A percentile compares a stretch with the other conserved stretches of the same genome.
phyloP scores from a whole-genome alignment of 2,797 vertebrate species.

The Erpetoichthys calabaricus region DNA sequence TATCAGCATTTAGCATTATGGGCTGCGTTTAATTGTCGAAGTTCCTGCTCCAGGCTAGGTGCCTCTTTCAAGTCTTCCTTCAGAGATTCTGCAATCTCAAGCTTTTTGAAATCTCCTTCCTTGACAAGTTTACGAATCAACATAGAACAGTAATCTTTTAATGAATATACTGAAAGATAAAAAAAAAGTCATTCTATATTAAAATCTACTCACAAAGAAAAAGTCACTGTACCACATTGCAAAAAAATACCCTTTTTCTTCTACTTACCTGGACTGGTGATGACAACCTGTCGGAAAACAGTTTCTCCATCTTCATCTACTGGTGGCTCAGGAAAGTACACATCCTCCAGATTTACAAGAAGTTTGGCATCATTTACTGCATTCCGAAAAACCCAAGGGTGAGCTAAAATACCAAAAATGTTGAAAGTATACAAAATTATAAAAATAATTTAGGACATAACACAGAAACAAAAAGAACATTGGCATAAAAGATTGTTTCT shows the following conservation, averaged over 20 bases:
- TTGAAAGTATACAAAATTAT: too few relatives aligned
- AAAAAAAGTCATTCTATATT: neutral
- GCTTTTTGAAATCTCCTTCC: constrained; percentile 15
- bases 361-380: constrained; percentile 17
- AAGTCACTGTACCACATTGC: neutral
- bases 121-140: constrained; percentile 19
- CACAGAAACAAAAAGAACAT: too few relatives aligned
- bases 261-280: constrained; percentile 20
- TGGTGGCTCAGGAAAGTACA: constrained; percentile 18
- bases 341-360: constrained; percentile 14
- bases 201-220: neutral
- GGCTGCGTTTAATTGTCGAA: constrained; percentile 9
- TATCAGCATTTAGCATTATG: neutral
- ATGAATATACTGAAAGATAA: constrained; percentile 18
- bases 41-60: constrained; percentile 15
- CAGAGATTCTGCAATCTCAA: constrained; percentile 20
- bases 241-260: neutral
- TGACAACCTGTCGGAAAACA: constrained; percentile 1
- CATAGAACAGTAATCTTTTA: constrained; percentile 19
- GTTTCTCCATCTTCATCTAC: constrained; percentile 6
- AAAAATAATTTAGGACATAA: too few relatives aligned
- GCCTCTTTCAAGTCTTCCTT: constrained; percentile 10
- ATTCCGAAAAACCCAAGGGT: constrained; percentile 26
- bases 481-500: too few relatives aligned
- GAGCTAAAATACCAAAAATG: constrained; percentile 12